Percentiles rank a stretch among this genome's conserved stretches.
phyloP scores from a whole-genome alignment of 2,113 vertebrate genomes.

The Noturus placidus region DNA sequence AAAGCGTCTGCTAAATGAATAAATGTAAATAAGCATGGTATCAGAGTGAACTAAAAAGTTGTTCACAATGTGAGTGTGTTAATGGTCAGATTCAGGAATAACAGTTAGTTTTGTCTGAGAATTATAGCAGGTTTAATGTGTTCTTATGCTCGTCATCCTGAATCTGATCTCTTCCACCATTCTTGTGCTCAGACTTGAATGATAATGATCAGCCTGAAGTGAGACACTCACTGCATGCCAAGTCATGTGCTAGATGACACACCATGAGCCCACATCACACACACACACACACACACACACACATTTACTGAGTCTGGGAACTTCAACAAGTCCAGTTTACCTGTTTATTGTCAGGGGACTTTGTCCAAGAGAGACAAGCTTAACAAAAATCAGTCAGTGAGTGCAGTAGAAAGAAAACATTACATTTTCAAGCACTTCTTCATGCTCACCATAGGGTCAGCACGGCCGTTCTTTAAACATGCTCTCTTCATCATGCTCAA shows the following conservation, averaged over 20 bases:
- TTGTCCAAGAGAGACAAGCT: background rate
- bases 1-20: too few species aligned
- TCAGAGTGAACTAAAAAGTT: background rate
- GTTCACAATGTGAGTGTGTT: background rate
- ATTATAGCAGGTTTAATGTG: slow-evolving; percentile 68
- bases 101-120: slow-evolving; percentile 63
- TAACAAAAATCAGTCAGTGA: background rate
- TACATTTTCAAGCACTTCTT: background rate
- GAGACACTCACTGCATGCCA: slow-evolving; percentile 44
- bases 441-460: background rate
- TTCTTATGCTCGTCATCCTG: slow-evolving; percentile 66
- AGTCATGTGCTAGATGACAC: slow-evolving; percentile 27
- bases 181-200: slow-evolving; percentile 58
- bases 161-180: slow-evolving; percentile 62
- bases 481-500: background rate
- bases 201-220: slow-evolving; percentile 56
- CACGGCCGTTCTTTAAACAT: background rate
- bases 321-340: background rate
- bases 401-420: background rate
- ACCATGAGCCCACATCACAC: background rate
- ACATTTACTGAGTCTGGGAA: background rate
- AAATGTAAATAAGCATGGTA: background rate
- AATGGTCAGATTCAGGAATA: slow-evolving; percentile 17
- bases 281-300: too few species aligned
- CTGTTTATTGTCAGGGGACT: background rate